phyloP scores from a whole-genome alignment of 2,113 vertebrate species.

The Oceanites oceanicus region DNA sequence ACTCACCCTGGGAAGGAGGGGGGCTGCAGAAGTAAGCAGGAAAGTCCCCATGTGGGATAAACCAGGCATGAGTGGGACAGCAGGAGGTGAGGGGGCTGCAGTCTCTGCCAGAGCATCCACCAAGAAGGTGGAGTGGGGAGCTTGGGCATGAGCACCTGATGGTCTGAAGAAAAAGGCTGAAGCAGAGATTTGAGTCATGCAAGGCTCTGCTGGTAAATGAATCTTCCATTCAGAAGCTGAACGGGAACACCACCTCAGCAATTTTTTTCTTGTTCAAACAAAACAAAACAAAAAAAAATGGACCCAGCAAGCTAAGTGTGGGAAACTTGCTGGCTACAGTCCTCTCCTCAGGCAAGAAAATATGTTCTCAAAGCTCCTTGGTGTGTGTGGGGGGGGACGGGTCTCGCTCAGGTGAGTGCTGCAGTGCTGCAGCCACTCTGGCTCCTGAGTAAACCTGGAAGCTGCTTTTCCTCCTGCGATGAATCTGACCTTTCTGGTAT shows the following conservation, averaged over 20 bases:
- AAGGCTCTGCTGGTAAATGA: background rate
- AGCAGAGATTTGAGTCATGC: background rate
- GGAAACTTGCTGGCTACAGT: background rate
- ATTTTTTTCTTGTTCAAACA: background rate
- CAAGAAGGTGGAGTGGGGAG: fast-evolving
- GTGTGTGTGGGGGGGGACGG: background rate
- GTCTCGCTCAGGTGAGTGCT: background rate
- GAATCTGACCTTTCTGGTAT: background rate
- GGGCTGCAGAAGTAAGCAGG: background rate
- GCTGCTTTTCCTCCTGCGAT: background rate
- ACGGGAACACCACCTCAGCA: background rate
- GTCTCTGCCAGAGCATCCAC: background rate
- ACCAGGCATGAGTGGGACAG: background rate
- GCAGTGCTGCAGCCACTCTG: background rate
- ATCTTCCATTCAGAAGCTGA: background rate
- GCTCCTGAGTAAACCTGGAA: background rate
- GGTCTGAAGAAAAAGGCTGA: background rate
- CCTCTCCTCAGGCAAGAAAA: background rate
- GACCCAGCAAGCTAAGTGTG: background rate
- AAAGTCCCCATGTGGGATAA: background rate
- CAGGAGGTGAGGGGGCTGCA: background rate
- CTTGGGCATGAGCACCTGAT: background rate
- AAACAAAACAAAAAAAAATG: background rate
- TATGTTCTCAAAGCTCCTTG: background rate
- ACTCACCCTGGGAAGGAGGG: background rate